Conservation (phyloP, 2,797 vertebrate genomes). For the Acanthurus leucopareius region DNA sequence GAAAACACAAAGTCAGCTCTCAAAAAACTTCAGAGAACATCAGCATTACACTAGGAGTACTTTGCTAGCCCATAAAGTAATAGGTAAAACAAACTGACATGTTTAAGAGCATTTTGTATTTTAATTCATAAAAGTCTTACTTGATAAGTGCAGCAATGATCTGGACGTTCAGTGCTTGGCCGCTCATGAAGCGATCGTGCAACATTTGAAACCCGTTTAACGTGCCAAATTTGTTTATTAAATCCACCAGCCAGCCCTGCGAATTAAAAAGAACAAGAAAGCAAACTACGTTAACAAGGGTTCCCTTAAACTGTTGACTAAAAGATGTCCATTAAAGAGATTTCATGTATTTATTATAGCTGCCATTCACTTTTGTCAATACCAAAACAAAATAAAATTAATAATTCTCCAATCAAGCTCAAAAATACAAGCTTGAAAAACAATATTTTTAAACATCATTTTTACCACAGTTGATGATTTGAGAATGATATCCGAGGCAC, state of each 20-base stretch:
- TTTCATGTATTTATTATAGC: background rate
- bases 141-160: slow-evolving; percentile 99
- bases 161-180: slow-evolving; percentile 99
- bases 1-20: slow-evolving; percentile 43
- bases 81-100: background rate
- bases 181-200: slow-evolving; percentile 98
- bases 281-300: background rate
- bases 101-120: background rate
- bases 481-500: background rate
- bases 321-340: background rate
- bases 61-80: background rate
- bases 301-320: background rate
- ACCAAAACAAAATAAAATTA: too few relatives aligned
- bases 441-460: background rate
- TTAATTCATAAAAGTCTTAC: slow-evolving; percentile 82
- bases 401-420: background rate
- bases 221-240: slow-evolving; percentile 99
- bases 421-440: background rate
- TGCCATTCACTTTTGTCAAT: background rate
- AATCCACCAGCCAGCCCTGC: slow-evolving; percentile 99
- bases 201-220: slow-evolving; percentile 99
- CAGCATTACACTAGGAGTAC: background rate
- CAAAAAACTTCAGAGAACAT: background rate
- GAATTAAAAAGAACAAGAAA: slow-evolving; percentile 42
- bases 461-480: background rate